Evolutionary conservation across 1,140 invertebrate species (phyloP).

Genomic region (Diachasmimorpha longicaudata): DNA sequence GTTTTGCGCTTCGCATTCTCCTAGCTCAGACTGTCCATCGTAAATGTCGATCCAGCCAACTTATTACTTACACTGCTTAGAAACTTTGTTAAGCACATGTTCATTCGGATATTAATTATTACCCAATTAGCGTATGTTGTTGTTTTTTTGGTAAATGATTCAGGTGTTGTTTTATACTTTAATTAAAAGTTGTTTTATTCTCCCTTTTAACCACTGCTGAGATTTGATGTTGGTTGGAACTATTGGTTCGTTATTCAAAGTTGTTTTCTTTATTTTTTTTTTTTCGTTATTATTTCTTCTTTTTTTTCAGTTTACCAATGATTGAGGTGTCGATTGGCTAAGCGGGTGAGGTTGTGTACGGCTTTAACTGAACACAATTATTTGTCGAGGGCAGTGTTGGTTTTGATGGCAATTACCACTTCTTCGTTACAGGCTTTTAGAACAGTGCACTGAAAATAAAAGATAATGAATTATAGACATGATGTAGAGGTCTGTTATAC

Average conservation of each 20-base stretch:
- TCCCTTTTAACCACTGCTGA: constrained; percentile 43
- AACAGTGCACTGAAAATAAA: constrained; percentile 79
- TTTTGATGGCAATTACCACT: constrained; percentile 92
- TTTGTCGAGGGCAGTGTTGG: constrained; percentile 91
- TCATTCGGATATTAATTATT: constrained; percentile 50
- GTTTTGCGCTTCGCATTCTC: constrained; percentile 31
- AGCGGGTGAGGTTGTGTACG: constrained; percentile 53
- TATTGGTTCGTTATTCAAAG: constrained; percentile 40
- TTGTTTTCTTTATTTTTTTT: constrained; percentile 20
- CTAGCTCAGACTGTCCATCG: constrained; percentile 24
- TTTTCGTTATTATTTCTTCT: constrained; percentile 18
- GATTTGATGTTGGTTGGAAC: constrained; percentile 49
- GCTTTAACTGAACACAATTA: constrained; percentile 68
- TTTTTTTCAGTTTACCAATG: constrained; percentile 50
- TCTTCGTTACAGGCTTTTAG: constrained; percentile 91
- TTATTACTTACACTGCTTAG: constrained; percentile 52
- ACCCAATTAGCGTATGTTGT: constrained; percentile 38
- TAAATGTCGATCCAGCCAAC: constrained; percentile 29
- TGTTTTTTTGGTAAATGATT: constrained; percentile 38
- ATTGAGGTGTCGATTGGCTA: constrained; percentile 58
- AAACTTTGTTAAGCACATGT: constrained; percentile 46
- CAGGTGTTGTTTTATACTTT: constrained; percentile 36
- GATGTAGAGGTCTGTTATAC: neutral
- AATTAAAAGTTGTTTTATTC: constrained; percentile 52
- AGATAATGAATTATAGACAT: constrained; percentile 6